Conservation (phyloP, 2,888 invertebrate species). For the Congeria kusceri region DNA sequence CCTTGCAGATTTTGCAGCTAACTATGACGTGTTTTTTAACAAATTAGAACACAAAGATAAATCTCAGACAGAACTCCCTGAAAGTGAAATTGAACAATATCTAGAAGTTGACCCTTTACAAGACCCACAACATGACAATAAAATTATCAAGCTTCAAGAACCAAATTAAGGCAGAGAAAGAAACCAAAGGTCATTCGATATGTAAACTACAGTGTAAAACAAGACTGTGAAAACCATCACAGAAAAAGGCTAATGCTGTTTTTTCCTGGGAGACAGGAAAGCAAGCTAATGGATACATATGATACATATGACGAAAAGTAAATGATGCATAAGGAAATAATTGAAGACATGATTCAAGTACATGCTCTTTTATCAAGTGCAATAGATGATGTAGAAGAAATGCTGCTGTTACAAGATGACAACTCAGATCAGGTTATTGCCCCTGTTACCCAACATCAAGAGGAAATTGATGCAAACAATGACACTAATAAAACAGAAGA, state of each 20-base stretch:
- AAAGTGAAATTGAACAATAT: conserved; percentile 18
- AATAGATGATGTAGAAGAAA: conserved; percentile 10
- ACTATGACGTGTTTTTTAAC: conserved; percentile 8
- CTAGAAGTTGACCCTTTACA: conserved; percentile 8
- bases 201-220: conserved; percentile 63
- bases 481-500: conserved; percentile 4
- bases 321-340: conserved; percentile 9
- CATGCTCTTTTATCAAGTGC: conserved; percentile 16
- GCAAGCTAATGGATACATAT: conserved; percentile 30
- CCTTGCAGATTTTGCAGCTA: conserved; percentile 29
- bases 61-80: conserved; percentile 7
- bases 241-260: conserved; percentile 69
- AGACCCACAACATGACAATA: not conserved
- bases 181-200: conserved; percentile 22
- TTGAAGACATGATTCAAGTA: conserved; percentile 15
- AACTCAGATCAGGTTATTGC: conserved; percentile 3
- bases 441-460: conserved; percentile 10
- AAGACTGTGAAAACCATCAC: conserved; percentile 51
- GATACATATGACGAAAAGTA: conserved; percentile 38
- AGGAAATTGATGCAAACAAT: conserved; percentile 15
- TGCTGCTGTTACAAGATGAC: not conserved
- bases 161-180: conserved; percentile 1
- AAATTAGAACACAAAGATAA: conserved; percentile 6
- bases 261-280: conserved; percentile 74
- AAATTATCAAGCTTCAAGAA: conserved; percentile 1